Base-by-base conservation (phyloP, 2,888 invertebrate species). In the Habrosyne pyritoides region DNA sequence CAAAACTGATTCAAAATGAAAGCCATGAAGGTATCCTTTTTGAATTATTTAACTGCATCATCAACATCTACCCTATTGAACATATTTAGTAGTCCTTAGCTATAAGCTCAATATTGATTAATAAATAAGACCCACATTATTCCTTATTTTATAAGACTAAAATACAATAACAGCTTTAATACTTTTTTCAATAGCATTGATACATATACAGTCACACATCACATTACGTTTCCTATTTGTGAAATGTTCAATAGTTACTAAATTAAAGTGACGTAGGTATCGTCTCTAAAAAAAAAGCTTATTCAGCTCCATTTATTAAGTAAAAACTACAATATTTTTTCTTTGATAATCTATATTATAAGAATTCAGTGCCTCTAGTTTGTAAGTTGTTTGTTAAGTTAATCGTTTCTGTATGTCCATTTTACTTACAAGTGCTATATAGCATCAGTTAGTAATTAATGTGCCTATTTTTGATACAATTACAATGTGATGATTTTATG, bases 401-500 rank as follows among this genome's bases (percentile, higher is more conserved):
- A 18, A 18, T 8, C 2, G 42, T 42, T 33, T 28, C 30, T 12
- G 36, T 42, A 7, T 42, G 42, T 12, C 2, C n/a, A n/a, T 33
- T 42, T 1, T 42, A 18, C 14, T 42, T n/a, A 14, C 8, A 42
- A 42, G 14, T 42, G 42, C 7, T 2, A 36, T 14, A 6, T 36
- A 14, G 14, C 5, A 36, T 36, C 36, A 14, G 14, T 12, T 8
- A 0, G n/a, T 33, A 33, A 42, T 42, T 14, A 18, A 18, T 42
- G 42, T 42, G 18, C 42, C 42, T 42, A 18, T 42, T 42, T 42
- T 42, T 42, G 42, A 42, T 42, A 42, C 8, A 18, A 42, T 42
- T 8, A 42, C 7, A 18, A 42, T 33, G 33, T 33, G n/a, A 33
- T 33, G 0, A n/a, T n/a, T n/a, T 12, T 30, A 30, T 12, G 12